Evolutionary conservation across 1,140 invertebrate genomes (phyloP).

Genomic region (Hormaphis cornu): DNA sequence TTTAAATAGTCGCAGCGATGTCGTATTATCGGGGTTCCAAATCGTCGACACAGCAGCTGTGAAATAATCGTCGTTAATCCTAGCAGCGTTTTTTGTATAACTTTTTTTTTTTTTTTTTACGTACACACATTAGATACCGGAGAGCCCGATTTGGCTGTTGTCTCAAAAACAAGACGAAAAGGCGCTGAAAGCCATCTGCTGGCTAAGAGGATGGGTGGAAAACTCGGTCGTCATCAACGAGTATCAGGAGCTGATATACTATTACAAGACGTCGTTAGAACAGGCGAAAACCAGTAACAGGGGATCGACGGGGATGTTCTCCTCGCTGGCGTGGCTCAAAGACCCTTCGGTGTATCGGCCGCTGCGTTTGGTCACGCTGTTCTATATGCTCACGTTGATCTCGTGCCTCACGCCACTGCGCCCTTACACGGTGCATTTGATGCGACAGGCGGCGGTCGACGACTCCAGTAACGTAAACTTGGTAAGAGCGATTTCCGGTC

Average conservation of each 20-base stretch:
- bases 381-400: neutral
- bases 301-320: neutral
- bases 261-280: constrained; percentile 6
- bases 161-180: constrained; percentile 45
- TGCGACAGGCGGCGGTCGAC: neutral
- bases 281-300: neutral
- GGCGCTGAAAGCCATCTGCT: constrained; percentile 44
- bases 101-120: neutral
- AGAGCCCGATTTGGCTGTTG: constrained; percentile 56
- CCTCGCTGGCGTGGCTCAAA: neutral
- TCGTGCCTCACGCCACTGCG: neutral
- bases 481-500: too few relatives aligned
- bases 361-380: neutral
- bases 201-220: constrained; percentile 46
- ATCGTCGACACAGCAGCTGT: too few relatives aligned
- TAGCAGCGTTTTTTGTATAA: neutral
- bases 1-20: too few relatives aligned
- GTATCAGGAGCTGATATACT: constrained; percentile 42
- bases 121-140: constrained; percentile 46
- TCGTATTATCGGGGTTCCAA: too few relatives aligned
- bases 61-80: too few relatives aligned
- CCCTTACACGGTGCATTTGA: neutral
- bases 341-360: neutral
- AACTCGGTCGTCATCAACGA: constrained; percentile 43
- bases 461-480: neutral